A percentile compares a stretch with the other conserved stretches of the same genome.
Evolutionary conservation across 2,113 vertebrate genomes (phyloP).

Genomic region (Emberiza fucata): DNA sequence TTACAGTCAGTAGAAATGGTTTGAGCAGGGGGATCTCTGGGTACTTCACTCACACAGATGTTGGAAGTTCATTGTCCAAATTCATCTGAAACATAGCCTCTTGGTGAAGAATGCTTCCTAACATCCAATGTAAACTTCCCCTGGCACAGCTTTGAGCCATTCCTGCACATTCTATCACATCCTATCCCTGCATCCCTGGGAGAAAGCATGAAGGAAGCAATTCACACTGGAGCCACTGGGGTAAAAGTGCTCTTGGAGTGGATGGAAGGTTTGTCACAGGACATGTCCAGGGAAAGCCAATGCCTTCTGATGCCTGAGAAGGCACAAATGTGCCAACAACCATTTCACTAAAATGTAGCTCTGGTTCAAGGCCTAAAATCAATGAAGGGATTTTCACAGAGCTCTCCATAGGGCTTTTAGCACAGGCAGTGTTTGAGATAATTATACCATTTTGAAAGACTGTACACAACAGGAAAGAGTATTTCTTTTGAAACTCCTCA

Average conservation of each 20-base stretch:
- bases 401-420: background rate
- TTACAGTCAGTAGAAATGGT: background rate
- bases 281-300: background rate
- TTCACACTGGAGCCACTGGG: background rate
- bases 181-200: background rate
- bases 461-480: background rate
- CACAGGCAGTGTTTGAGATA: background rate
- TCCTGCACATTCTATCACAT: background rate
- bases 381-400: background rate
- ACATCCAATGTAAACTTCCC: background rate
- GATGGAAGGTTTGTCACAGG: background rate
- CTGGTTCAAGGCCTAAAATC: background rate
- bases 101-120: background rate
- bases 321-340: background rate
- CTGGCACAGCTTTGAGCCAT: background rate
- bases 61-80: background rate
- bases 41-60: background rate
- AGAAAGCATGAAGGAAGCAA: background rate
- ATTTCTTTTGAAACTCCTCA: background rate
- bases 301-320: background rate
- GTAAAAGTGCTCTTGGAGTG: background rate
- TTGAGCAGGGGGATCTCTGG: background rate
- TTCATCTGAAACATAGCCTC: background rate
- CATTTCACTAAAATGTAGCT: background rate
- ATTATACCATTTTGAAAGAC: background rate